A percentile compares a stretch with the other conserved stretches of the same genome.
phyloP scores from a whole-genome alignment of 2,888 invertebrate species.

The Seira ritae region DNA sequence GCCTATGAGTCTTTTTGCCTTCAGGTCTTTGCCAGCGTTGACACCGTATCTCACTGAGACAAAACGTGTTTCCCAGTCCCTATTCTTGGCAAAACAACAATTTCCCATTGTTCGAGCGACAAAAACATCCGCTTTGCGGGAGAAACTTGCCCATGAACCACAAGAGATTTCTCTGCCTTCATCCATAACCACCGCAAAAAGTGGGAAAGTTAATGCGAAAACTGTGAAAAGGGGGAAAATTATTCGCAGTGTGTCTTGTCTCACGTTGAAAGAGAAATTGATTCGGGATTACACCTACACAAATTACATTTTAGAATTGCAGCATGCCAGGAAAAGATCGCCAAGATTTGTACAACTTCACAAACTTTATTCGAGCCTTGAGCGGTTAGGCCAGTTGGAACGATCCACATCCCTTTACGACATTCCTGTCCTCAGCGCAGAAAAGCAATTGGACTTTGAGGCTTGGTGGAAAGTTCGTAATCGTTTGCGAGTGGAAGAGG shows the following conservation, averaged over 20 bases:
- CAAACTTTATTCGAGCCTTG: conserved; percentile 89
- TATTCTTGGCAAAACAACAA: conserved; percentile 59
- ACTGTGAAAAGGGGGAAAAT: conserved; percentile 24
- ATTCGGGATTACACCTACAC: conserved; percentile 70
- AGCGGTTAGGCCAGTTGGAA: conserved; percentile 89
- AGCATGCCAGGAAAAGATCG: conserved; percentile 82
- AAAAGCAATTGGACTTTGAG: conserved; percentile 90
- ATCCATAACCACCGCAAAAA: neutral
- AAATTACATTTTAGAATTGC: conserved; percentile 81
- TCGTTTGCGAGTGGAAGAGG: conserved; percentile 88
- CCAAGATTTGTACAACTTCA: conserved; percentile 90
- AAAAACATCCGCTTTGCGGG: conserved; percentile 67
- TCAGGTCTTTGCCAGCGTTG: conserved; percentile 70
- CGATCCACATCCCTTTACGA: conserved; percentile 77
- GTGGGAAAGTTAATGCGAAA: neutral
- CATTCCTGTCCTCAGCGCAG: conserved; percentile 82
- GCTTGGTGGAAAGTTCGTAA: conserved; percentile 88
- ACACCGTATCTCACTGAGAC: conserved; percentile 72
- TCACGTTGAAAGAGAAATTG: conserved; percentile 67
- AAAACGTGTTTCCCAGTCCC: conserved; percentile 69
- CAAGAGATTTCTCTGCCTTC: neutral
- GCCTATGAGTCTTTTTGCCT: conserved; percentile 41
- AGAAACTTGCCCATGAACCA: conserved; percentile 53
- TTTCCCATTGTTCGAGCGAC: conserved; percentile 60
- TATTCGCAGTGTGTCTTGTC: conserved; percentile 67